Evolutionary conservation across 1,140 invertebrate species (phyloP), one percentile per base, ranked within the genome.

Genomic region (Carposina sasakii): DNA sequence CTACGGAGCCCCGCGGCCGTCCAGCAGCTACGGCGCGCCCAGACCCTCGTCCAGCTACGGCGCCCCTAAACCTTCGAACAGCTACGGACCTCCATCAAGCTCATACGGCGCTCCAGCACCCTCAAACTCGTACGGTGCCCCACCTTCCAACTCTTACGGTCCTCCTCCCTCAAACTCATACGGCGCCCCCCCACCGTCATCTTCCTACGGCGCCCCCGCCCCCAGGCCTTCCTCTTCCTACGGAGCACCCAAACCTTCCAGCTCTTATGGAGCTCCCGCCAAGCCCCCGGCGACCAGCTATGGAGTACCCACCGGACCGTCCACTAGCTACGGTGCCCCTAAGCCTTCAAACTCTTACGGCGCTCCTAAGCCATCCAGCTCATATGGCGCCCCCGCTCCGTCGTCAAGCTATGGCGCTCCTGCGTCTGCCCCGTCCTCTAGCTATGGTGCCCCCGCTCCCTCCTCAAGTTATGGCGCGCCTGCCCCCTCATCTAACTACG

Each of bases 251-350:
- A 76, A 73, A 1, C 81, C 81, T 0, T 63, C 62, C 12, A 73
- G 64, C 51, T 71, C 54, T 36, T 87, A 88, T 43, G 87, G 86
- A 9, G 78, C 87, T 3, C 85, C 87, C 30, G 79, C 82, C 6
- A 75, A 62, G 36, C 70, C 75, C 30, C 76, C 81, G 60, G 63
- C 79, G 52, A 73, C 73, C 1, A 85, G 74, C 37, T 88, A 88
- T 45, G 84, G 82, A 13, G 85, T 81, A 2, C 85, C 85, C 30
- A 74, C 74, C 40, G 76, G 76, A 20, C 77, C 77, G 5, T 77
- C 77, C 0, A 75, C 67, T 0, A 58, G 58, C 3, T 79, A 76
- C 40, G 68, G 68, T 10, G 73, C 70, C 2, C 87, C 75, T 13
- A 62, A 63, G 33, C 71, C 82, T 3, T 85, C 85, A 0, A 81